Conservation (phyloP, 2,797 vertebrate genomes). For the Gallirallus australis region DNA sequence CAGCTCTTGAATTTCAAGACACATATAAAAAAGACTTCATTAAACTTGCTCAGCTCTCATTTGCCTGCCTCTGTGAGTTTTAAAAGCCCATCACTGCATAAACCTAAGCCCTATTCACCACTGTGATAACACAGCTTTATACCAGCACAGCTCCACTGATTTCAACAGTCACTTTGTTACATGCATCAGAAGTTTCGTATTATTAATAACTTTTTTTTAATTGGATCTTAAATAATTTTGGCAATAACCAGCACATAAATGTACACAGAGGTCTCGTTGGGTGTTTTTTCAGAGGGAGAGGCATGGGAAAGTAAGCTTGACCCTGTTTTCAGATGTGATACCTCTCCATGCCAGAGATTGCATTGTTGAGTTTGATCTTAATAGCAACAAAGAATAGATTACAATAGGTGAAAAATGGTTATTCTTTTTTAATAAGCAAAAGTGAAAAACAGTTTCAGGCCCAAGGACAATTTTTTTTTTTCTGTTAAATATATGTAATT, state of each 20-base stretch:
- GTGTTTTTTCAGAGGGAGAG: neutral
- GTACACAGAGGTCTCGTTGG: neutral
- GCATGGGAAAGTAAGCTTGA: neutral
- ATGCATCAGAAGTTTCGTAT: neutral
- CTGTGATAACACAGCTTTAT: neutral
- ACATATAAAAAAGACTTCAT: neutral
- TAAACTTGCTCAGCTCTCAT: neutral
- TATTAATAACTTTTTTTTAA: neutral
- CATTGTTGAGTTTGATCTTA: neutral
- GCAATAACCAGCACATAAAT: neutral
- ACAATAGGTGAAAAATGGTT: neutral
- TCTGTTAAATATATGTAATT: neutral
- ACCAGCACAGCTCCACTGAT: neutral
- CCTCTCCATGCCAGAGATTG: neutral
- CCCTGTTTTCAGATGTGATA: rapidly evolving
- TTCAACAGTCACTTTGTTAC: neutral
- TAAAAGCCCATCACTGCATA: neutral
- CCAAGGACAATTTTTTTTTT: neutral
- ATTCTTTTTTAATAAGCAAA: neutral
- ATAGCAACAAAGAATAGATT: neutral
- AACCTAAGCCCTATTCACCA: neutral
- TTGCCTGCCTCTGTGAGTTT: neutral
- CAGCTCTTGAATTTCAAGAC: conserved; percentile 1
- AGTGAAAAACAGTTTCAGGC: rapidly evolving
- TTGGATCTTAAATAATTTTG: neutral